phyloP scores from a whole-genome alignment of 2,797 vertebrate genomes.

The Lates japonicus region DNA sequence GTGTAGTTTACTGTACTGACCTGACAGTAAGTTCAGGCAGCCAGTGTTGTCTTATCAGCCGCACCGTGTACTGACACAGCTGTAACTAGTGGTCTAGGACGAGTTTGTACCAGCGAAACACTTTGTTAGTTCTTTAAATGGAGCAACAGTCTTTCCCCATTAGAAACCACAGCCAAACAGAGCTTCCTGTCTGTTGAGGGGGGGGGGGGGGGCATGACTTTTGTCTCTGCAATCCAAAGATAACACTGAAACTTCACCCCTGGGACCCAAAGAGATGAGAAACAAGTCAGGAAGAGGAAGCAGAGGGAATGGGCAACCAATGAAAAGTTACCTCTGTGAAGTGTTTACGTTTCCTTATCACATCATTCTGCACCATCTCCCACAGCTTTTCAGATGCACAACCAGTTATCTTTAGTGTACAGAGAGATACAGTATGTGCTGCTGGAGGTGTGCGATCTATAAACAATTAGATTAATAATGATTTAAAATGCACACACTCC shows the following conservation, averaged over 20 bases:
- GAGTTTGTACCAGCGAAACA: conserved; percentile 38
- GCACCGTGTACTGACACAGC: conserved; percentile 2
- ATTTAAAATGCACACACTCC: conserved; percentile 5
- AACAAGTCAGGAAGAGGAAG: conserved; percentile 80
- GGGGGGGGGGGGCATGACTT: conserved; percentile 23
- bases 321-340: conserved; percentile 44
- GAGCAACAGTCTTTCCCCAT: conserved; percentile 34
- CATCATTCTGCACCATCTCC: conserved; percentile 42
- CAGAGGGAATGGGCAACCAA: conserved; percentile 35
- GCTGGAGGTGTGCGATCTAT: not conserved
- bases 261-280: conserved; percentile 54
- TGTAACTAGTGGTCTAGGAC: conserved; percentile 22
- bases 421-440: not conserved
- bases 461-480: not conserved
- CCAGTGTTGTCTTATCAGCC: conserved; percentile 49
- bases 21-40: not conserved
- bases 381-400: conserved; percentile 15
- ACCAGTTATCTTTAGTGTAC: conserved; percentile 16
- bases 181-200: conserved; percentile 71
- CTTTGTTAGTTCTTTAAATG: conserved; percentile 61
- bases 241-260: conserved; percentile 72
- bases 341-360: conserved; percentile 66
- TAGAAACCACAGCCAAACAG: conserved; percentile 45
- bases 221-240: conserved; percentile 75
- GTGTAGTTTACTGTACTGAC: conserved; percentile 18